phyloP scores from a whole-genome alignment of 2,888 invertebrate species.

The Drosophila silvestris region DNA sequence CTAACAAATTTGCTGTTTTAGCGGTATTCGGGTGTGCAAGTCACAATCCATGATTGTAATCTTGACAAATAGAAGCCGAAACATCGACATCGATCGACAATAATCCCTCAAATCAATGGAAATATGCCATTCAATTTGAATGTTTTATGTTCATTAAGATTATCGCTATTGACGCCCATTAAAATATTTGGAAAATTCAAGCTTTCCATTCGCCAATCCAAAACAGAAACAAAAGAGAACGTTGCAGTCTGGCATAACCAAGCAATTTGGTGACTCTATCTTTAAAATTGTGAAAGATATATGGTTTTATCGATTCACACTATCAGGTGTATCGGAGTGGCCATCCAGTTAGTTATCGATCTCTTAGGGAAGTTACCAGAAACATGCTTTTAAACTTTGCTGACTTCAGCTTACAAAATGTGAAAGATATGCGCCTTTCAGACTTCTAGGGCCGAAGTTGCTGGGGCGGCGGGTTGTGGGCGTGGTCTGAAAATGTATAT shows the following conservation, averaged over 20 bases:
- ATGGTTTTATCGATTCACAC: neutral
- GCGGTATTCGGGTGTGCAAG: fast-evolving
- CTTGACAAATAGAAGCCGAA: neutral
- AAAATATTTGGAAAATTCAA: neutral
- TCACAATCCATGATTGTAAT: neutral
- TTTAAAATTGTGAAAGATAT: neutral
- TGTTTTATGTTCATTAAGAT: neutral
- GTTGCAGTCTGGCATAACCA: too few relatives aligned
- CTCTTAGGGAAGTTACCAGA: too few relatives aligned
- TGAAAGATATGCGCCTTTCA: too few relatives aligned
- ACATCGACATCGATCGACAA: neutral
- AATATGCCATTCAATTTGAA: neutral
- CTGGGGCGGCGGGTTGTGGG: too few relatives aligned
- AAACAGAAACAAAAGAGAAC: too few relatives aligned
- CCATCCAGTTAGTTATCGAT: too few relatives aligned
- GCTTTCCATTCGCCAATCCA: too few relatives aligned
- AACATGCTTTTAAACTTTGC: too few relatives aligned
- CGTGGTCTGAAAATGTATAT: too few relatives aligned
- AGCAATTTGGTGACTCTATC: neutral
- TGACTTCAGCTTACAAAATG: too few relatives aligned
- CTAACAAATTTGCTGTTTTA: neutral
- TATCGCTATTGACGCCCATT: neutral
- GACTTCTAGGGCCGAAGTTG: too few relatives aligned
- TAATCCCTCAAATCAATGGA: neutral
- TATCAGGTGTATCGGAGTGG: neutral